phyloP scores from a whole-genome alignment of 2,888 invertebrate genomes.

The Andricus quercusramuli region DNA sequence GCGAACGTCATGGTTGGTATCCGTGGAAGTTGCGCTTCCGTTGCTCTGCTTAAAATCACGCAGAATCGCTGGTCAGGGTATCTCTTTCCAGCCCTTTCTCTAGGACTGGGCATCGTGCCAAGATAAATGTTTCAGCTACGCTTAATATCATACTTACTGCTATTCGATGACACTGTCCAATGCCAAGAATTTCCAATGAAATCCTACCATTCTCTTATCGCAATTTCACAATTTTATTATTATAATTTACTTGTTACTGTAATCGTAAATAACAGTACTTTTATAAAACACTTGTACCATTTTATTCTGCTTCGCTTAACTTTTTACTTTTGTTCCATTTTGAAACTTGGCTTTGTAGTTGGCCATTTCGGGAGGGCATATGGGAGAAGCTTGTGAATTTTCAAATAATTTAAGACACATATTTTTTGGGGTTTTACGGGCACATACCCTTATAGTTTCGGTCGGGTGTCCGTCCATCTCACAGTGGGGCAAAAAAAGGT shows the following conservation, averaged over 20 bases:
- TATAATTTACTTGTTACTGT: background rate
- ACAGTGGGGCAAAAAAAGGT: too few relatives aligned
- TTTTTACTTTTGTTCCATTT: background rate
- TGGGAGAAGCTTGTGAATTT: too few relatives aligned
- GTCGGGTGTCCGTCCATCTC: too few relatives aligned
- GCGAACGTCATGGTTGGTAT: conserved; percentile 10
- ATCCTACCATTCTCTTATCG: background rate
- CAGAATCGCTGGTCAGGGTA: conserved; percentile 24
- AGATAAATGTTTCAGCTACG: conserved; percentile 37
- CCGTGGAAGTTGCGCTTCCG: conserved; percentile 32
- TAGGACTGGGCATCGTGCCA: conserved; percentile 27
- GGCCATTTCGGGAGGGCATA: too few relatives aligned
- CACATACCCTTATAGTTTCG: too few relatives aligned
- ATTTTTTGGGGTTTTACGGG: too few relatives aligned
- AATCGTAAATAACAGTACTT: background rate
- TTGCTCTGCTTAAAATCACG: conserved; percentile 15
- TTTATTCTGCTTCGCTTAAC: too few relatives aligned
- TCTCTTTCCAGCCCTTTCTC: background rate
- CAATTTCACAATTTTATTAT: conserved; percentile 12
- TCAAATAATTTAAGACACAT: too few relatives aligned
- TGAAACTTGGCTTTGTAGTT: too few relatives aligned
- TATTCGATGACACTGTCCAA: conserved; percentile 25
- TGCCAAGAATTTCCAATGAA: conserved; percentile 30
- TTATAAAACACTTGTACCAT: background rate
- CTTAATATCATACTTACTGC: conserved; percentile 39